These are phyloP conservation scores for Mastacembelus armatus DNA, from an alignment of 2,797 vertebrate genomes.

Conservation along the genomic window DNA sequence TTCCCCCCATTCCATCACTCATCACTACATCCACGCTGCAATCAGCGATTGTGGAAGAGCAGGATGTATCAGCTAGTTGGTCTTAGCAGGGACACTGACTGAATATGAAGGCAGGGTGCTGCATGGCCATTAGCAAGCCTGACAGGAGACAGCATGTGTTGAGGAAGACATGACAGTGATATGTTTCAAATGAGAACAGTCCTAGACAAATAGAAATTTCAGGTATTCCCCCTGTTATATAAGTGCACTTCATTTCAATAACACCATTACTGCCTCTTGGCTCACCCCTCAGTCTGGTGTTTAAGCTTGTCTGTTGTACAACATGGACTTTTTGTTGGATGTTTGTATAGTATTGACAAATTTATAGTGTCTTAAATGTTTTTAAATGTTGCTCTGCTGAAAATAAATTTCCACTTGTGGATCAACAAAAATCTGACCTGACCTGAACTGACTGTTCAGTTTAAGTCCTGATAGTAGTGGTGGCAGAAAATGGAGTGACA, in stretches of 20 bases:
- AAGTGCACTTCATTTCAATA: no score
- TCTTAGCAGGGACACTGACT: slow-evolving; percentile 50
- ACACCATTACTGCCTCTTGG: no score
- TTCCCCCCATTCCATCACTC: slow-evolving; percentile 66
- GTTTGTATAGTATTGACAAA: no score
- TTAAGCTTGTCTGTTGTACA: no score
- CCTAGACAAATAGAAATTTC: rapidly evolving
- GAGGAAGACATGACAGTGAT: slow-evolving; percentile 37
- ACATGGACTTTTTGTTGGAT: no score
- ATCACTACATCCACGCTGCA: slow-evolving; percentile 40
- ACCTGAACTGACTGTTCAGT: background rate
- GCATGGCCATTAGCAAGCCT: slow-evolving; percentile 54
- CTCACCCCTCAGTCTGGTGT: no score
- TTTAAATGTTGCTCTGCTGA: background rate
- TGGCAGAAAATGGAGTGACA: background rate
- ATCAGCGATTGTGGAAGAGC: slow-evolving; percentile 43
- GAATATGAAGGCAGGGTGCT: slow-evolving; percentile 56
- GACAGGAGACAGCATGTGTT: slow-evolving; percentile 25
- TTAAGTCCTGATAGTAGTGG: slow-evolving; percentile 1
- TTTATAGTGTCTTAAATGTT: no score
- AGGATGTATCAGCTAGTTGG: slow-evolving; percentile 32
- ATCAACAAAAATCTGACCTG: background rate
- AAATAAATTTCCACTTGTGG: background rate
- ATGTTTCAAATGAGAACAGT: slow-evolving; percentile 10
- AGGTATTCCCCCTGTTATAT: no score